Evolutionary conservation across 2,113 vertebrate genomes (phyloP), one percentile per base, ranked within the genome.

Genomic region (Cinclus mexicanus): DNA sequence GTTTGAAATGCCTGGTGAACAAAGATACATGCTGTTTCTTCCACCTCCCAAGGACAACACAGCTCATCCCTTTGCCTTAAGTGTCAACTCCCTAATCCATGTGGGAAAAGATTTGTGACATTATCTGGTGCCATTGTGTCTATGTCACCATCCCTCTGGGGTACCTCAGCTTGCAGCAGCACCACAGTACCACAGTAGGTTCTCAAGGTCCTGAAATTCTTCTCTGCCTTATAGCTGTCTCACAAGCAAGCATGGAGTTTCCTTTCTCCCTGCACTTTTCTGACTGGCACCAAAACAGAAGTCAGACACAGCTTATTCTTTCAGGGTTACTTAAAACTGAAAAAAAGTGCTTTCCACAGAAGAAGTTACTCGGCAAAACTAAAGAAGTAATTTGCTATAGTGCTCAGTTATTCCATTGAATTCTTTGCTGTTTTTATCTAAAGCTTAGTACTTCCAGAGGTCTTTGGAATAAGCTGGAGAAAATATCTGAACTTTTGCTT

Each of bases 51-150:
- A 79, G 39, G 72, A 21, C 16, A 85, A 3, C 0, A 2, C 11
- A 68, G 20, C 16, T 10, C 20, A 52, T 19, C 60, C 26, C 18
- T 55, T 53, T 26, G 37, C 18, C 22, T 35, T 29, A 31, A 33
- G 13, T 29, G 15, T 37, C 6, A 4, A 55, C 20, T 41, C 10
- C n/a, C 31, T 42, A 17, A 13, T 52, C 41, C 5, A 1, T 4
- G 5, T 7, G 29, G 35, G 20, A 80, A 17, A 77, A 13, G 25
- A 6, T 69, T 42, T 37, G n/a, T 68, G 87, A 21, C 39, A 53
- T 0, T 0, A 39, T 25, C 24, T 11, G 14, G 15, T 7, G 39
- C 12, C 50, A 31, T 24, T 20, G 33, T 55, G 12, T 37, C 25
- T 20, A 2, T 35, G 21, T 46, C 77, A 46, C 50, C 16, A 25